Conservation (phyloP, 2,797 vertebrate species). For the Smutsia temminckii region DNA sequence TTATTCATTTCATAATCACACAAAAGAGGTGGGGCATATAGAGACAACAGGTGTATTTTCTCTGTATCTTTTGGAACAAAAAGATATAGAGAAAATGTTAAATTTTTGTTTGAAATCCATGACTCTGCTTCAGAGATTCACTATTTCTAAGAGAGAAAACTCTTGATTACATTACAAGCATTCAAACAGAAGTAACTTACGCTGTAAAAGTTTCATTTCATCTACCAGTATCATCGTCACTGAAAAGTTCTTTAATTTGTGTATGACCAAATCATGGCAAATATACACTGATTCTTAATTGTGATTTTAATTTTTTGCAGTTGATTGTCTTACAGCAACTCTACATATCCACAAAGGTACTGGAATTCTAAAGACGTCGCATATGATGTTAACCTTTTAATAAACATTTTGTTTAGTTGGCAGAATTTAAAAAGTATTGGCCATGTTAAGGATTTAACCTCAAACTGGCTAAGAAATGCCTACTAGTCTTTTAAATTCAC, state of each 20-base stretch:
- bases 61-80: constrained; percentile 65
- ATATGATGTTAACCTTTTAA: not conserved
- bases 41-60: constrained; percentile 32
- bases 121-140: constrained; percentile 69
- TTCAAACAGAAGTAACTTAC: not conserved
- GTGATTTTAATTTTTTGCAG: not conserved
- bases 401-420: not conserved
- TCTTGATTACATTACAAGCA: not conserved
- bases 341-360: not conserved
- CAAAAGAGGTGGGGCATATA: constrained; percentile 41
- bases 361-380: not conserved
- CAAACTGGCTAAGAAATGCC: not conserved
- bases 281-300: not conserved
- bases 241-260: not conserved
- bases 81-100: constrained; percentile 51
- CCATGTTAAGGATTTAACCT: not conserved
- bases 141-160: constrained; percentile 63
- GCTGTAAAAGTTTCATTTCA: not conserved
- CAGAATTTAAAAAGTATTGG: not conserved
- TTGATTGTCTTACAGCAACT: not conserved
- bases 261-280: not conserved
- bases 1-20: constrained; percentile 22
- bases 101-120: constrained; percentile 74
- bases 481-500: not conserved
- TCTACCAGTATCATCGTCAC: not conserved